Percentiles rank a stretch among this genome's conserved stretches.
These are phyloP conservation scores for Auanema sp. DNA, from an alignment of 2,888 invertebrate species.

Conservation along the genomic window DNA sequence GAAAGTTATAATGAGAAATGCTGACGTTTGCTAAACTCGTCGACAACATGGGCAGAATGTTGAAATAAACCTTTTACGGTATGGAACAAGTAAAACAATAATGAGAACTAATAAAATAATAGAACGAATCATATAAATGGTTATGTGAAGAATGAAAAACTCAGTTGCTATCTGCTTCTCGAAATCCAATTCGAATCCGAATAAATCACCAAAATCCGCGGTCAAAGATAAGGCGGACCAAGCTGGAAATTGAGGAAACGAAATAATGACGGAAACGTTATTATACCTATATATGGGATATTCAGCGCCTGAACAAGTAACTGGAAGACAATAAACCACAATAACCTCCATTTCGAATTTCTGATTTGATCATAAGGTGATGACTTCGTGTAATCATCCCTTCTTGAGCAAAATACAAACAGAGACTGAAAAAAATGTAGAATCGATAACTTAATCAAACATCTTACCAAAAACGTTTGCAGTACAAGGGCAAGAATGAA, in stretches of 20 bases:
- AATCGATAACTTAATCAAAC: conserved; percentile 6
- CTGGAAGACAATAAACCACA: conserved; percentile 21
- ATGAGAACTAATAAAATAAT: conserved; percentile 13
- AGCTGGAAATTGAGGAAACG: conserved; percentile 9
- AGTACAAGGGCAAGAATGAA: not conserved
- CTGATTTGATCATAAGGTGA: conserved; percentile 19
- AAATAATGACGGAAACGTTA: not conserved
- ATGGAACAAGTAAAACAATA: conserved; percentile 16
- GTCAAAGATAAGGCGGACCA: conserved; percentile 16
- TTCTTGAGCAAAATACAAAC: conserved; percentile 12
- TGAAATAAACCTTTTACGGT: conserved; percentile 18
- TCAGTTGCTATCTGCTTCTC: conserved; percentile 8
- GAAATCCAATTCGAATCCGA: conserved; percentile 6
- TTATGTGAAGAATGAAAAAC: conserved; percentile 7
- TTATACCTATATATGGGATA: conserved; percentile 13
- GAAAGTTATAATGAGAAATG: too few species aligned
- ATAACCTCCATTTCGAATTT: conserved; percentile 14
- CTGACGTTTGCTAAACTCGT: too few species aligned
- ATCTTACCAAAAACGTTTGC: not conserved
- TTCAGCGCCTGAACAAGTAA: conserved; percentile 10
- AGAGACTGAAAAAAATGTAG: conserved; percentile 16
- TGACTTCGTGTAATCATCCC: conserved; percentile 15
- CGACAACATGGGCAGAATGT: conserved; percentile 15
- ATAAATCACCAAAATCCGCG: conserved; percentile 14
- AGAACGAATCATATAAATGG: conserved; percentile 11